Base-by-base conservation (phyloP, 2,113 vertebrate genomes). In the Brachirus orientalis region DNA sequence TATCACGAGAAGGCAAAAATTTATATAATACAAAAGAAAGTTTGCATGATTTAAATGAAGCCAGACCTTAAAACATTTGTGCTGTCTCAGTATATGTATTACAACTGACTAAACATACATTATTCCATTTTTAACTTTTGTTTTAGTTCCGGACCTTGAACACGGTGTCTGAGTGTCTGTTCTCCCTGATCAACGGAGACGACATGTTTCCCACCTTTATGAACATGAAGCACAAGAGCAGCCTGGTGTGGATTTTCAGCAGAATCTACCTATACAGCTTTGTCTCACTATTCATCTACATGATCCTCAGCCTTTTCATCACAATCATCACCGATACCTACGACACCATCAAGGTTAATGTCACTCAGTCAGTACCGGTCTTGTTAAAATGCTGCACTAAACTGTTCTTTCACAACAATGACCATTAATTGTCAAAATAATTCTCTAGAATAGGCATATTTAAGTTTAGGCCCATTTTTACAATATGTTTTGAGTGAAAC, bases 251-350 rank as follows among this genome's bases (percentile, higher is more conserved):
- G 96, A 14, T 96, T 1, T 99, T 97, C 84, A 98, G 97, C 88
- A 93, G 95, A 9, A 80, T 97, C 54, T 99, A 98, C 82, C 94
- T 99, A 63, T 98, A 98, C 57, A 94, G 94, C 16, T 99, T 99
- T 63, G 96, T 98, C 81, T 96, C 95, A 1, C 94, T 99, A 63
- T 98, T 99, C 75, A 97, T 97, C 88, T 98, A 98, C 76, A 97
- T 99, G 97, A 94, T 98, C 72, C 94, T 98, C 82, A 99, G 96
- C 81, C 95, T 99, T n/a, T 99, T 98, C 91, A 98, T 99, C 75
- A 96, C 97, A 3, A 87, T 98, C 43, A 98, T 99, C 87, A 99
- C 97, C 0, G 95, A 98, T 77, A 98, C 96, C 0, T 98, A 98
- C 18, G 95, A 97, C 91, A 98, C 95, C 16, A 94, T 98, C 74